Evolutionary conservation across 2,888 invertebrate species (phyloP).

Genomic region (Urechis unicinctus): DNA sequence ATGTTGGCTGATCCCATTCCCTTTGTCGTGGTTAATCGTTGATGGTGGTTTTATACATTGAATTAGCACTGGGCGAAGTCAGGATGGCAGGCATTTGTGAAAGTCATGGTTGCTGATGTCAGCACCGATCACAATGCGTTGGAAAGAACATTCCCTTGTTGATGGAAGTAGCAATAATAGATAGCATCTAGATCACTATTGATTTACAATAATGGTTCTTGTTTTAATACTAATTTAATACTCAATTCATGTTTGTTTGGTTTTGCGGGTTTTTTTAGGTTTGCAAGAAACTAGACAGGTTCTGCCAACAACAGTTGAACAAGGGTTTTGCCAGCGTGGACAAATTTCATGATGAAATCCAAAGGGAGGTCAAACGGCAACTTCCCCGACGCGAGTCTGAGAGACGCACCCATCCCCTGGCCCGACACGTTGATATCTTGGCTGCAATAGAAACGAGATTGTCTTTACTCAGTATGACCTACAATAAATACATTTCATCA

Average conservation of each 20-base stretch:
- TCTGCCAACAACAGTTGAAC: slow-evolving; percentile 71
- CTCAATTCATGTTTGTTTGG: neutral
- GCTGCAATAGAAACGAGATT: slow-evolving; percentile 85
- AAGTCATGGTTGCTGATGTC: too few relatives aligned
- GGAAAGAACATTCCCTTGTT: too few relatives aligned
- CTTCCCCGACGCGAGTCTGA: slow-evolving; percentile 85
- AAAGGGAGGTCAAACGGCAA: slow-evolving; percentile 73
- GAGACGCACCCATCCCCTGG: slow-evolving; percentile 73
- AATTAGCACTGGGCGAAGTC: too few relatives aligned
- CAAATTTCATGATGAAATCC: slow-evolving; percentile 66
- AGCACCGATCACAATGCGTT: too few relatives aligned
- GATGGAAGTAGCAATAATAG: too few relatives aligned
- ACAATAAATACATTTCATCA: slow-evolving; percentile 77
- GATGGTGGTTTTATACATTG: too few relatives aligned
- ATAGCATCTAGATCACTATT: too few relatives aligned
- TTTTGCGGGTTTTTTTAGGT: slow-evolving; percentile 59
- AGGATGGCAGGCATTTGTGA: too few relatives aligned
- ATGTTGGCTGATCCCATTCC: too few relatives aligned
- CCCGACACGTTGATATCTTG: slow-evolving; percentile 83
- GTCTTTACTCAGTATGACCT: slow-evolving; percentile 89
- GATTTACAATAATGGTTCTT: neutral
- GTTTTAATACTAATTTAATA: neutral
- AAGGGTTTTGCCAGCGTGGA: slow-evolving; percentile 77
- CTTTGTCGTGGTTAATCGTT: too few relatives aligned
- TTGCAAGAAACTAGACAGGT: slow-evolving; percentile 68